phyloP scores from a whole-genome alignment of 2,888 invertebrate species.

The Calliopum simillimum region DNA sequence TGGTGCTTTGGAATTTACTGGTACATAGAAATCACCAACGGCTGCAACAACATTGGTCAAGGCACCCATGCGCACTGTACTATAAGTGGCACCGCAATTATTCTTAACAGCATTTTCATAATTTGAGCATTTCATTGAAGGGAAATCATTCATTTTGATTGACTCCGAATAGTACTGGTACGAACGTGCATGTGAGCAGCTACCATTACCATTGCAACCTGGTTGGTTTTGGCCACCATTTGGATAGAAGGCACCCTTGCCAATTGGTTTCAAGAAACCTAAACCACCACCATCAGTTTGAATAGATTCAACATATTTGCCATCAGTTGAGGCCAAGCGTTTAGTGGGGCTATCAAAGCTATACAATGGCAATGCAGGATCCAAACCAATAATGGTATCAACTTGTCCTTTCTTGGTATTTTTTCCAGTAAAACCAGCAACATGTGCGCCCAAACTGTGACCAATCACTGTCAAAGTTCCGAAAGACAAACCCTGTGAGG shows the following conservation, averaged over 20 bases:
- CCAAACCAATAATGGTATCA: constrained; percentile 68
- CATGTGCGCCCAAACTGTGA: constrained; percentile 72
- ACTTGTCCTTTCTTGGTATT: constrained; percentile 69
- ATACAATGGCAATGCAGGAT: constrained; percentile 52
- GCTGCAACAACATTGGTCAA: constrained; percentile 42
- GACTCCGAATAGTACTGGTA: constrained; percentile 66
- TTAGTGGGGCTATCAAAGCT: constrained; percentile 49
- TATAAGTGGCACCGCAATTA: constrained; percentile 44
- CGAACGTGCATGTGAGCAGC: constrained; percentile 66
- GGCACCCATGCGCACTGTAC: constrained; percentile 51
- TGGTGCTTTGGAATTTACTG: constrained; percentile 51
- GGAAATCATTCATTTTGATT: constrained; percentile 54
- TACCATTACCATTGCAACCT: constrained; percentile 66
- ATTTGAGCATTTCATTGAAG: constrained; percentile 47
- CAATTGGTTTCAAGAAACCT: constrained; percentile 57
- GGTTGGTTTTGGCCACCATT: constrained; percentile 69
- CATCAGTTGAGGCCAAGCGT: constrained; percentile 52
- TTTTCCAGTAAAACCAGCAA: constrained; percentile 71
- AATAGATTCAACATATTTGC: constrained; percentile 55
- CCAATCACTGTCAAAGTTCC: constrained; percentile 69
- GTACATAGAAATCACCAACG: constrained; percentile 54
- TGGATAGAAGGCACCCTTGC: constrained; percentile 69
- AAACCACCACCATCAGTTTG: constrained; percentile 55
- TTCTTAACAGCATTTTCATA: constrained; percentile 47
- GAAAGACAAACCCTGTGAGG: constrained; percentile 67